Base-by-base conservation (phyloP, 2,113 vertebrate species). In the Ammodytes marinus region DNA sequence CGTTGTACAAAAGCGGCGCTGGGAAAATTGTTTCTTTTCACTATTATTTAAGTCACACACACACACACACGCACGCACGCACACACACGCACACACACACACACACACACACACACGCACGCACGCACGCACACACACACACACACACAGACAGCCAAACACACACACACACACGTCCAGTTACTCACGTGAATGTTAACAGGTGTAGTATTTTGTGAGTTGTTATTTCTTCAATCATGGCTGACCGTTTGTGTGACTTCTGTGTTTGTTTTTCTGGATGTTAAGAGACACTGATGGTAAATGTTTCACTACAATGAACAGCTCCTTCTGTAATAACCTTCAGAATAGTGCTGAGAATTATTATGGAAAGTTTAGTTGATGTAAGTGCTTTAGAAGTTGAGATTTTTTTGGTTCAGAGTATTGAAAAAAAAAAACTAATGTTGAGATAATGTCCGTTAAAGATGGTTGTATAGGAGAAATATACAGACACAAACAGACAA, bases 121-220 rank as follows among this genome's bases (percentile, higher is more conserved):
- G n/a, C n/a, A n/a, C n/a, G n/a, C n/a, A n/a, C n/a, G n/a, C n/a
- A 46, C 60, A 46, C 43, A 60, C 78, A 45, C 70, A 59, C 64
- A 37, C 54, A 46, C 60, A 46, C 43, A n/a, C n/a, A n/a, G n/a
- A n/a, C n/a, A n/a, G n/a, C n/a, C 64, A 37, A 50, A 46, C 60
- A 46, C 43, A 60, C 78, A 45, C 70, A 59, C 64, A 37, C 54
- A 46, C 60, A 46, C 43, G 63, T 75, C 40, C 74, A 78, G 57
- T 45, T 68, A 80, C 69, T n/a, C 52, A 79, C 49, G 8, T 84
- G 80, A 86, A 65, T 47, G 80, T 72, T 86, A 89, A 73, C 86
- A 88, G 86, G 91, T 88, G 77, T 73, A 17, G 49, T 58, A 59
- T 60, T 87, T 86, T 76, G 55, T 27, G 52, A 43, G 45, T 55